Base-by-base conservation (phyloP, 2,113 vertebrate species). In the Triplophysa dalaica region DNA sequence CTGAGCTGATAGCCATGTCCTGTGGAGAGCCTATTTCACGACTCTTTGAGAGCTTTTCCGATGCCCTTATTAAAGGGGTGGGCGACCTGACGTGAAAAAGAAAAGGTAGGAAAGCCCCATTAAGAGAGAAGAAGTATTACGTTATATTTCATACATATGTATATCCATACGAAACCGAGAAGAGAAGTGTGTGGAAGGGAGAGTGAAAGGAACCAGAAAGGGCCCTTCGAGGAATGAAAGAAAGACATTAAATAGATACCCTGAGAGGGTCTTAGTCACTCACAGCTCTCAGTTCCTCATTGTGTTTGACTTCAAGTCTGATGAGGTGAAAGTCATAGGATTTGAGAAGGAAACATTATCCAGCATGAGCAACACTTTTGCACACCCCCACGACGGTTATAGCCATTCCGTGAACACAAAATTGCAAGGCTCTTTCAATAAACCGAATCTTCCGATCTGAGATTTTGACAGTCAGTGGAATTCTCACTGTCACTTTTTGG, bases 61-160 rank as follows among this genome's bases (percentile, higher is more conserved):
- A 52, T 77, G 13, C 48, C 58, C 33, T 75, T 74, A 84, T 86
- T 77, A 86, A 70, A 61, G 54, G 70, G 80, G 72, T 70, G 64
- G 77, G 76, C 5, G 24, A 58, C 61, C 56, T 60, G 48, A 29
- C 22, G 29, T 48, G 77, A 76, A 61, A 70, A 38, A 61, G 33
- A 48, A 26, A 52, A 43, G 61, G 77, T 41, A 54, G 22, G 26
- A 33, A 72, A 65, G 75, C 60, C 56, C 61, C 64, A 81, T 83
- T 81, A 73, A 75, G 52, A 73, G 38, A 14, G 7, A 48, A 29
- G 75, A 54, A 38, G 72, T 77, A 16, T 67, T 33, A 50, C 19
- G 41, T 81, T 83, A 77, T 73, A 84, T 78, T 58, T 80, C 62
- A 69, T 62, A 65, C 33, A 38, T 38, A 38, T 38, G 33, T 69